Evolutionary conservation across 1,140 invertebrate species (phyloP), one percentile per base, ranked within the genome.

Genomic region (Anastatus disparis): DNA sequence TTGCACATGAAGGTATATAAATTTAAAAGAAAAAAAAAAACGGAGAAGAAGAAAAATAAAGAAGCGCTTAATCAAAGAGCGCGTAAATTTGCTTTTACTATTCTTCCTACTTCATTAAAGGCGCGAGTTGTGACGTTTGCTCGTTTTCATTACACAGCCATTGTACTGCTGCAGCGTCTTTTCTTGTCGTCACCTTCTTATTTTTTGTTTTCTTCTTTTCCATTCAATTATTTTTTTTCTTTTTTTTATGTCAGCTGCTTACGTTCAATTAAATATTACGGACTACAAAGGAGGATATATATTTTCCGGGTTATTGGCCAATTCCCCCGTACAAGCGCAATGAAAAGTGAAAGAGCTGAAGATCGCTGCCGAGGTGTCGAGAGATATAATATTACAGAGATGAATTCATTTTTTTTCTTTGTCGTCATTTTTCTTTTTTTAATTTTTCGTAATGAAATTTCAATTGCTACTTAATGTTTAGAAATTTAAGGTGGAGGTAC

Each of bases 21-120:
- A n/a, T n/a, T n/a, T 35, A 56, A 59, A 24, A 35, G 2, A 59
- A 22, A 44, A 24, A 3, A 6, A 26, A 29, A 53, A 10, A 53
- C 24, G 27, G 13, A 29, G 6, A 27, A 2, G 17, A 3, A 24
- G 55, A 3, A 15, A 58, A 20, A 58, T 55, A 29, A 22, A 3
- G 26, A 8, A 22, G 64, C 67, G 67, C 58, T 31, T 70, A 70
- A 70, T 70, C 67, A 70, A 70, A 70, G 67, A 70, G 58, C 67
- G 58, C 46, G 67, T 61, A 42, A 61, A 69, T 69, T 69, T 35
- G 44, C 56, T 61, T 61, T 61, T 69, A 69, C 56, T 17, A 55
- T 56, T 44, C 66, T 69, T 69, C 66, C 66, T 69, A 69, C 66
- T 69, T 69, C 66, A 69, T 69, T 61, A 69, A 10, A 35, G 55